Percentiles rank a stretch among this genome's conserved stretches.
These are phyloP conservation scores for Hippocampus kuda DNA, from an alignment of 2,797 vertebrate genomes.

Conservation along the genomic window DNA sequence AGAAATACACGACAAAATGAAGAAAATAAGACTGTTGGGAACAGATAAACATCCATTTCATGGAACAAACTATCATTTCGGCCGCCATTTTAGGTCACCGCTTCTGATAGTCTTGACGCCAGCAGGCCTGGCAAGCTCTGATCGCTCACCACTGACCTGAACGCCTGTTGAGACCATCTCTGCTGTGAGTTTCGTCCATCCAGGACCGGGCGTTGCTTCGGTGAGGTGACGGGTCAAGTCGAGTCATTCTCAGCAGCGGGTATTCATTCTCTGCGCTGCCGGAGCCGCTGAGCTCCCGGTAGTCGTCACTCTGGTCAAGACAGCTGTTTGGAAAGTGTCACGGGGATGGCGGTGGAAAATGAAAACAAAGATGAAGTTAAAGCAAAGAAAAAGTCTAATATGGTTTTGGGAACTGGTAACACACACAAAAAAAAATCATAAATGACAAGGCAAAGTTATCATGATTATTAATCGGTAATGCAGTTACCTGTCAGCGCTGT, in stretches of 20 bases:
- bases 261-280: conserved; percentile 59
- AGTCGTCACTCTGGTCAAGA: conserved; percentile 56
- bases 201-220: conserved; percentile 56
- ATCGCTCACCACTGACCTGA: conserved; percentile 41
- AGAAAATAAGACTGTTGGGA: too few relatives aligned
- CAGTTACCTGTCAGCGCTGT: conserved; percentile 53
- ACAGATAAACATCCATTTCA: too few relatives aligned
- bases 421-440: neutral
- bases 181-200: conserved; percentile 61
- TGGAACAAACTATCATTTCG: neutral
- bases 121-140: neutral
- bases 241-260: conserved; percentile 58
- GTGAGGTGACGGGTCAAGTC: conserved; percentile 60
- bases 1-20: too few relatives aligned
- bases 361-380: neutral
- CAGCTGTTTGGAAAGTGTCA: conserved; percentile 36
- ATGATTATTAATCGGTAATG: neutral
- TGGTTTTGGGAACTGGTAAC: neutral
- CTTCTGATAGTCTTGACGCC: neutral
- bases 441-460: neutral
- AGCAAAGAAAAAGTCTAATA: neutral
- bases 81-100: neutral
- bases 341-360: neutral
- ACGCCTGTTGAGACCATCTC: conserved; percentile 42
- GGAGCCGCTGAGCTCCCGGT: conserved; percentile 53